Base-by-base conservation (phyloP, 2,888 invertebrate genomes). In the Dendrolimus houi region DNA sequence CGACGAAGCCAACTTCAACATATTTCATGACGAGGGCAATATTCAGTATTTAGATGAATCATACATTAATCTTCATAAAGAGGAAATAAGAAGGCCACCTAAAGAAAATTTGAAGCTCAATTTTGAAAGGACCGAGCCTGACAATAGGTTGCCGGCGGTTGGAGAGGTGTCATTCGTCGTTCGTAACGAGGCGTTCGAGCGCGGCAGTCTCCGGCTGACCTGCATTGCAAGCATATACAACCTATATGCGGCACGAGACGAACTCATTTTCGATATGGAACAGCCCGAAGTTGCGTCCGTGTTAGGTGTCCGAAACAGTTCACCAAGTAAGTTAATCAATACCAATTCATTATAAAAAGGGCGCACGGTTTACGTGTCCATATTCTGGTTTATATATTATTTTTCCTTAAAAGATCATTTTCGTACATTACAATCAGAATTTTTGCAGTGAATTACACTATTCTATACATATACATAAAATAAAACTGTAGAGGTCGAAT, bases 251-350 rank as follows among this genome's bases (percentile, higher is more conserved):
- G 91, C 92, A 66, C 89, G 92, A 65, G 91, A 92, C 57, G 94
- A 93, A 77, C 85, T 93, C 63, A 86, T 92, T 68, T 89, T 95
- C 71, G 94, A 94, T 79, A 95, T 95, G 86, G 95, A 95, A 81
- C 93, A 93, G 72, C 95, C 95, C 60, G 92, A 94, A 81, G 93
- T 95, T 69, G 95, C 95, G 61, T 94, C 95, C 59, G 95, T 95
- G 70, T 85, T 95, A 68, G 94, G 94, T 69, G 94, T 94, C 61
- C 91, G 93, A 62, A 94, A 94, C 83, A 91, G 91, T 67, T 92
- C 92, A 64, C 70, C 78, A 77, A 92, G 92, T 92, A 77, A 85
- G 88, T 78, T 47, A 47, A 9, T 29, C 29, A 29, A 29, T 29
- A 29, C 29, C 29, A 29, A 29, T 29, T 29, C 29, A 29, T 29